Percentiles rank a stretch among this genome's conserved stretches.
Conservation (phyloP, 2,113 vertebrate genomes). For the Nansenia antarctica region DNA sequence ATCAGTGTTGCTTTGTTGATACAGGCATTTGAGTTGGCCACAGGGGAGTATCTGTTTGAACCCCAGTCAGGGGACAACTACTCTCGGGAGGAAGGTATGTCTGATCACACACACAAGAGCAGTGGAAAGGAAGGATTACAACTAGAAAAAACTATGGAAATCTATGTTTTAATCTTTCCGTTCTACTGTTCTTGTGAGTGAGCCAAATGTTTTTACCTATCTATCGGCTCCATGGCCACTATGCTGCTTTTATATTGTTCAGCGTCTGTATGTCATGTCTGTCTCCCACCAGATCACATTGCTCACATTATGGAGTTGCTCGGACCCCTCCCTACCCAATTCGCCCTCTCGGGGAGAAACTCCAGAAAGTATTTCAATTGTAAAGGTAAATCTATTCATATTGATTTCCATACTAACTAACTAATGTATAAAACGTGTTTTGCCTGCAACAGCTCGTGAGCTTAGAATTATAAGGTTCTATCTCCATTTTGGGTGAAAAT, state of each 20-base stretch:
- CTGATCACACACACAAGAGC: no score
- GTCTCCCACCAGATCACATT: constrained; percentile 89
- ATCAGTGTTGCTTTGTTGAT: background rate
- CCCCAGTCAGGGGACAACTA: constrained; percentile 62
- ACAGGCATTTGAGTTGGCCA: constrained; percentile 72
- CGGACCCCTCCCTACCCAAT: constrained; percentile 89
- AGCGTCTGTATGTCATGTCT: constrained; percentile 36
- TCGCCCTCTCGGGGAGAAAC: constrained; percentile 88
- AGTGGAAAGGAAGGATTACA: no score
- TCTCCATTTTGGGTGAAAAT: no score
- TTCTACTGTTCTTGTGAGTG: no score
- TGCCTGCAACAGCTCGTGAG: no score
- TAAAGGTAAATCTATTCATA: constrained; percentile 66
- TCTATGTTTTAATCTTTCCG: no score
- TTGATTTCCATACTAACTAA: background rate
- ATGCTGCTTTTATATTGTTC: background rate
- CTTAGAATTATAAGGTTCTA: no score
- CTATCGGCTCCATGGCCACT: no score
- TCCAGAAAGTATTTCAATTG: constrained; percentile 91
- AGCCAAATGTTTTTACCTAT: no score
- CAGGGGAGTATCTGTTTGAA: constrained; percentile 72
- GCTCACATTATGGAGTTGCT: constrained; percentile 96
- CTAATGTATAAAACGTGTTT: background rate
- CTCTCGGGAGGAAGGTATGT: constrained; percentile 68
- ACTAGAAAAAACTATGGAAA: no score